Percentiles rank a stretch among this genome's conserved stretches.
phyloP scores from a whole-genome alignment of 2,888 invertebrate genomes.

The Microctonus hyperodae region DNA sequence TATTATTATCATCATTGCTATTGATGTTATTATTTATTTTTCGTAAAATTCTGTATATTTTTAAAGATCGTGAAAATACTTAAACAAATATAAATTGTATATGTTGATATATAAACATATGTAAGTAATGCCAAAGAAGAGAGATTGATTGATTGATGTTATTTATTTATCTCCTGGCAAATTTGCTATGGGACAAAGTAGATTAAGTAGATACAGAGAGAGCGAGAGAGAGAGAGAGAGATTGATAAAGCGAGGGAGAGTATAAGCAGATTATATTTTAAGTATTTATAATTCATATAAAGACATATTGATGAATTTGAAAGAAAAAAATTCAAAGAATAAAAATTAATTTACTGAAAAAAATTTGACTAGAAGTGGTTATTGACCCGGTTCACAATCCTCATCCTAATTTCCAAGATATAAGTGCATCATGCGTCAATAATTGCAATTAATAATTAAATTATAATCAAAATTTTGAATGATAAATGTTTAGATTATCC shows the following conservation, averaged over 20 bases:
- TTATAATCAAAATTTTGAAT: neutral
- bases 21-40: constrained; percentile 23
- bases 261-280: constrained; percentile 22
- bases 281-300: constrained; percentile 21
- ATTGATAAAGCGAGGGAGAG: constrained; percentile 25
- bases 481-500: neutral
- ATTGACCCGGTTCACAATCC: constrained; percentile 58
- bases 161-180: too few relatives aligned
- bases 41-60: constrained; percentile 43
- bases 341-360: constrained; percentile 58
- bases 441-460: neutral
- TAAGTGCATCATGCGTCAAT: neutral
- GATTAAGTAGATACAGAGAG: too few relatives aligned
- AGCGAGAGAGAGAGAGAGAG: constrained; percentile 17
- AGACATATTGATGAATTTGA: constrained; percentile 27
- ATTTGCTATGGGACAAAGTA: too few relatives aligned
- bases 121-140: constrained; percentile 19
- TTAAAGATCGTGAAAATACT: constrained; percentile 38
- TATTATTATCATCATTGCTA: constrained; percentile 23
- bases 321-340: constrained; percentile 44
- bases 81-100: constrained; percentile 24
- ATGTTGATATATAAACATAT: constrained; percentile 13
- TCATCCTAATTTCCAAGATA: constrained; percentile 43
- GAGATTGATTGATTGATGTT: too few relatives aligned
- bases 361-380: constrained; percentile 60